phyloP scores from a whole-genome alignment of 2,797 vertebrate species.

The Sebastes paucispinis region DNA sequence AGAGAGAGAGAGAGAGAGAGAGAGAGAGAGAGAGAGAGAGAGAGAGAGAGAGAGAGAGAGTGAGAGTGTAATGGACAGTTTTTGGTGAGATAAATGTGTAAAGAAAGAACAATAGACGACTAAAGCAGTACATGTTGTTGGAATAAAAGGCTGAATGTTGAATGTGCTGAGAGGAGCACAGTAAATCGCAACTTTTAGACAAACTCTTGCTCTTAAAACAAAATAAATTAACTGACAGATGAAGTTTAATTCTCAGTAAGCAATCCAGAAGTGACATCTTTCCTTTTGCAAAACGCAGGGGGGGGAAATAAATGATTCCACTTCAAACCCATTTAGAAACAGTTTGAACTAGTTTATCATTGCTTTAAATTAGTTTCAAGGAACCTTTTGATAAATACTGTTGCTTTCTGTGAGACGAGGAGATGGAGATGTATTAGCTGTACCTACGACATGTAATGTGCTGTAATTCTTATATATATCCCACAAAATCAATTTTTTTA shows the following conservation, averaged over 20 bases:
- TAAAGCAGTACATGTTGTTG: neutral
- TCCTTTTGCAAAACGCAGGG: neutral
- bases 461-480: too few species aligned
- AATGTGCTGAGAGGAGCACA: neutral
- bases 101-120: neutral
- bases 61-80: neutral
- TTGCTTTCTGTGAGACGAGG: too few species aligned
- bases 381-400: too few species aligned
- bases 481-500: too few species aligned
- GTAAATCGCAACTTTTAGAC: accelerated
- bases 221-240: neutral
- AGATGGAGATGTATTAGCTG: too few species aligned
- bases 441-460: too few species aligned
- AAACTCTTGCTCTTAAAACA: neutral
- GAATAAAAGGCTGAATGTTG: neutral
- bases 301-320: neutral
- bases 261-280: neutral
- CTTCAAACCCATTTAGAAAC: too few species aligned
- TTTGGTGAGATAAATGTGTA: neutral
- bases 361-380: too few species aligned
- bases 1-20: too few species aligned
- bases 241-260: neutral
- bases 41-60: too few species aligned
- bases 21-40: too few species aligned
- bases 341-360: too few species aligned